Evolutionary conservation across 2,888 invertebrate species (phyloP).

Genomic region (Bimastos eiseni): DNA sequence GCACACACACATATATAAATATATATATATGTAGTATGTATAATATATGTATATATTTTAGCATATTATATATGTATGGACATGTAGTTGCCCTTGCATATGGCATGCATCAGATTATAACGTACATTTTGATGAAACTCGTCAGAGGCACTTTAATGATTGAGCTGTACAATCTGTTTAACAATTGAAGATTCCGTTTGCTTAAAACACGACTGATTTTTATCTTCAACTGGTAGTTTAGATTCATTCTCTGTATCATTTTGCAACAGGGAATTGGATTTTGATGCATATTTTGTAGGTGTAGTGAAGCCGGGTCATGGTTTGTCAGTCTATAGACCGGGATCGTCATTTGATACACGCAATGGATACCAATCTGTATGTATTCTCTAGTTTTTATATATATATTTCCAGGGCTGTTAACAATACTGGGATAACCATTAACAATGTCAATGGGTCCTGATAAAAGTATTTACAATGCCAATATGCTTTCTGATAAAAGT

Average conservation of each 20-base stretch:
- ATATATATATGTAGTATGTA: too few relatives aligned
- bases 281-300: slow-evolving; percentile 6
- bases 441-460: too few relatives aligned
- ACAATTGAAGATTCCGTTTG: background rate
- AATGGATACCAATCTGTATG: background rate
- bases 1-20: background rate
- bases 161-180: background rate
- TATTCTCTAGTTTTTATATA: background rate
- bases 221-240: background rate
- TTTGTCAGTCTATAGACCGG: background rate
- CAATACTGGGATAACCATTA: too few relatives aligned
- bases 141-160: too few relatives aligned
- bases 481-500: too few relatives aligned
- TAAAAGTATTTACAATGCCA: too few relatives aligned
- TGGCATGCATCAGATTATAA: too few relatives aligned
- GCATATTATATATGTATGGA: background rate
- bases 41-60: too few relatives aligned
- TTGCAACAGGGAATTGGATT: background rate
- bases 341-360: background rate
- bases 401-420: too few relatives aligned
- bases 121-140: too few relatives aligned
- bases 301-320: background rate
- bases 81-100: too few relatives aligned
- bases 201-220: background rate
- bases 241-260: background rate